Evolutionary conservation across 2,797 vertebrate species (phyloP).

Genomic region (Protonibea diacanthus): DNA sequence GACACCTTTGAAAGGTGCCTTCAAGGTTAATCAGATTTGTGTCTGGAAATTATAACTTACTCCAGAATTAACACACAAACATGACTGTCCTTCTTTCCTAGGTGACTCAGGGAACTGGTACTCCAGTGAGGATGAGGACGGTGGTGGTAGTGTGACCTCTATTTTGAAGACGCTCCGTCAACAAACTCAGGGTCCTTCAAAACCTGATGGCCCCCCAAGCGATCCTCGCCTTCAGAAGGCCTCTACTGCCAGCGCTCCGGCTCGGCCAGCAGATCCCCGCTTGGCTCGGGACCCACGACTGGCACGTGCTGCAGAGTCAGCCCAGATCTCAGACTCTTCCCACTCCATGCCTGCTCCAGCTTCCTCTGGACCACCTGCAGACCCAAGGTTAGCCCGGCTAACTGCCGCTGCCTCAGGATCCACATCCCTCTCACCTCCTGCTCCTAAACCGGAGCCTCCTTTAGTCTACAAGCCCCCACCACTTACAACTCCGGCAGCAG

Average conservation of each 20-base stretch:
- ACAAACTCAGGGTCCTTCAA: slow-evolving; percentile 86
- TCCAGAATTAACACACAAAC: neutral
- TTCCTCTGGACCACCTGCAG: slow-evolving; percentile 79
- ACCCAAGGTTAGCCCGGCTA: slow-evolving; percentile 89
- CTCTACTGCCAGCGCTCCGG: slow-evolving; percentile 58
- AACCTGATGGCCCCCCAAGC: slow-evolving; percentile 66
- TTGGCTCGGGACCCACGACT: slow-evolving; percentile 88
- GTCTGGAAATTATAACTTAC: neutral
- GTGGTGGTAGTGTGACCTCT: slow-evolving; percentile 92
- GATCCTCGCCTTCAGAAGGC: slow-evolving; percentile 92
- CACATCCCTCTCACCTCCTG: slow-evolving; percentile 67
- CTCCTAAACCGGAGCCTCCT: slow-evolving; percentile 70
- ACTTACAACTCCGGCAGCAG: slow-evolving; percentile 71
- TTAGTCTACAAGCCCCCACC: slow-evolving; percentile 86
- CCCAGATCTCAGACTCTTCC: slow-evolving; percentile 61
- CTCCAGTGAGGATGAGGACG: slow-evolving; percentile 97
- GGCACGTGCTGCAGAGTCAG: slow-evolving; percentile 78
- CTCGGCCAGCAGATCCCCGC: slow-evolving; percentile 89
- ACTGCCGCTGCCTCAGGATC: slow-evolving; percentile 65
- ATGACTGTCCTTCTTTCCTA: slow-evolving; percentile 52
- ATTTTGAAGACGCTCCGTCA: slow-evolving; percentile 94
- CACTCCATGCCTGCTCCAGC: slow-evolving; percentile 49
- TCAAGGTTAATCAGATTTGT: neutral
- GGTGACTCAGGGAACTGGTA: slow-evolving; percentile 97
- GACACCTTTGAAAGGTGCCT: neutral